Evolutionary conservation across 23 tunicate genomes (phyloP).

Genomic region (Styela plicata): DNA sequence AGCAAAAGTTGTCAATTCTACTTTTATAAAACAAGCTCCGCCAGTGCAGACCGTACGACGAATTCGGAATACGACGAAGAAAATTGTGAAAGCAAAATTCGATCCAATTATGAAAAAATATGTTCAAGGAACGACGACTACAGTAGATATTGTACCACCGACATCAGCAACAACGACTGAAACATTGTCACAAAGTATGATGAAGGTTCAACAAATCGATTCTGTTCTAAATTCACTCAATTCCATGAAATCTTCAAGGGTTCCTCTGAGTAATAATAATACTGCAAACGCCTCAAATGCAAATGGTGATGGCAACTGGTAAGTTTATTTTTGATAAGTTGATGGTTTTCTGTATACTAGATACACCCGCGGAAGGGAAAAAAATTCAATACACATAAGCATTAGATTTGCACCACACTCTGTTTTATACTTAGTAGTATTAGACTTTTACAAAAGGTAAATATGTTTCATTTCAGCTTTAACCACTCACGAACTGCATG

Average conservation of each 20-base stretch:
- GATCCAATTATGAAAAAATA: constrained; percentile 21
- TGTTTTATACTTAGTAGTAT: too few species aligned
- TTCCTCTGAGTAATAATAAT: neutral
- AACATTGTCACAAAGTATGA: constrained; percentile 11
- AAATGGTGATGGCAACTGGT: neutral
- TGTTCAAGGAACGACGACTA: constrained; percentile 5
- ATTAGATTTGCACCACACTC: too few species aligned
- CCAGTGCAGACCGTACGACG: constrained; percentile 6
- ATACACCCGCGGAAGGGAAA: too few species aligned
- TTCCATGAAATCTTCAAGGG: neutral
- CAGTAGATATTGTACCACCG: neutral
- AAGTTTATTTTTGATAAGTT: too few species aligned
- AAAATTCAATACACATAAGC: too few species aligned
- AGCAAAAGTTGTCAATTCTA: neutral
- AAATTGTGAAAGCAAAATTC: constrained; percentile 11
- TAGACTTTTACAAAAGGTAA: too few species aligned
- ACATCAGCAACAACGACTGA: neutral
- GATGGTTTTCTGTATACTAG: too few species aligned
- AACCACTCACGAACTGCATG: too few species aligned
- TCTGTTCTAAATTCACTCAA: constrained; percentile 24
- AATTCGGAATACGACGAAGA: neutral
- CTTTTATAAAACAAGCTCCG: neutral
- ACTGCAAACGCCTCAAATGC: neutral
- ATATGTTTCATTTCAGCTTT: too few species aligned
- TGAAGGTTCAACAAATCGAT: constrained; percentile 23